A percentile compares a stretch with the other conserved stretches of the same genome.
Conservation (phyloP, 2,888 invertebrate species). For the Galerucella pusilla region DNA sequence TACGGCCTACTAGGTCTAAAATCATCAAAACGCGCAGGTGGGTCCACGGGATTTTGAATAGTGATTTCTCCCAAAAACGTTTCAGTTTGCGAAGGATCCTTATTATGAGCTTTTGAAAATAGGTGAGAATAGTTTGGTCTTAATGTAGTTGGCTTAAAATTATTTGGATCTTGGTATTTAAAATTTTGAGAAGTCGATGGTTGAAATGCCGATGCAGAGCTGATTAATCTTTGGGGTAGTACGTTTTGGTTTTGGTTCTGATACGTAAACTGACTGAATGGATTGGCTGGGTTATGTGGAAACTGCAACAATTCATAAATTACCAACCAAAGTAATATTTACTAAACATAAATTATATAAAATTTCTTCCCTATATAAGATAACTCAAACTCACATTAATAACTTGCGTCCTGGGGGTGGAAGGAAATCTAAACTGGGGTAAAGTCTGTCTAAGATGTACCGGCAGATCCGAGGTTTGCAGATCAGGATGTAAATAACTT, state of each 20-base stretch:
- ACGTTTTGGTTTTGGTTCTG: slow-evolving; percentile 30
- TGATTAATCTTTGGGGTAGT: slow-evolving; percentile 21
- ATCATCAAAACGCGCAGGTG: slow-evolving; percentile 54
- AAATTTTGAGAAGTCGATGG: slow-evolving; percentile 48
- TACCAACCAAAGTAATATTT: no score
- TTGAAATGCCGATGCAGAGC: slow-evolving; percentile 25
- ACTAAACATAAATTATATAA: background rate
- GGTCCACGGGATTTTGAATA: slow-evolving; percentile 71
- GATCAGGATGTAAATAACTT: slow-evolving; percentile 56
- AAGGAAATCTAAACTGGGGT: slow-evolving; percentile 61
- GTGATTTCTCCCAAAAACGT: slow-evolving; percentile 74
- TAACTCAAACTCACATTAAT: slow-evolving; percentile 31
- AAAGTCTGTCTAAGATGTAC: slow-evolving; percentile 62
- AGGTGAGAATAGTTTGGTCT: slow-evolving; percentile 69
- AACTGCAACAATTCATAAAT: slow-evolving; percentile 23
- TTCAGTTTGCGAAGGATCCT: slow-evolving; percentile 72
- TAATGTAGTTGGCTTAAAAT: slow-evolving; percentile 62
- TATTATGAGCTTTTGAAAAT: slow-evolving; percentile 70
- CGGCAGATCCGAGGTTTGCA: slow-evolving; percentile 64
- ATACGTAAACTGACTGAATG: slow-evolving; percentile 30
- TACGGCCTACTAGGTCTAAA: slow-evolving; percentile 44
- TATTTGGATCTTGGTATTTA: slow-evolving; percentile 54
- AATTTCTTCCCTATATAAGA: background rate
- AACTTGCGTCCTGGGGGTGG: slow-evolving; percentile 60
- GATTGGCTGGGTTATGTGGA: slow-evolving; percentile 20